Base-by-base conservation (phyloP, 1,140 invertebrate species). In the Diprion similis region DNA sequence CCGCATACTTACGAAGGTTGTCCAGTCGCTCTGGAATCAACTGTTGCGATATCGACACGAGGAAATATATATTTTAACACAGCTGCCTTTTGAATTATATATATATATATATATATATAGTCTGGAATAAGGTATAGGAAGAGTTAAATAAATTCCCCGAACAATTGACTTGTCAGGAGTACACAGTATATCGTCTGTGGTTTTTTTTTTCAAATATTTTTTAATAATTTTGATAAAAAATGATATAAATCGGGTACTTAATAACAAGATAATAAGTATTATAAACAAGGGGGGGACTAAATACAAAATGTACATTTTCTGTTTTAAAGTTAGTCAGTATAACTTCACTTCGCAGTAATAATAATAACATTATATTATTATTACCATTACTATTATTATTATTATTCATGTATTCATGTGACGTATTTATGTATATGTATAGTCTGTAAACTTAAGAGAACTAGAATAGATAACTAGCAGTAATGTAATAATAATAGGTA, bases 151-250 rank as follows among this genome's bases (percentile, higher is more conserved):
- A 37, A 37, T 37, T 37, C 24, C 24, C 24, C 24, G 24, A 37
- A 37, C 24, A 37, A 37, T 6, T 37, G 24, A 37, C 2, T 37
- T 37, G 24, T 37, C 24, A 37, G 24, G 24, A 37, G n/a, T 37
- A 37, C n/a, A 37, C 2, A 6, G 24, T 37, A 3, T 37, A 3
- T 37, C 2, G 24, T 37, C 24, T 37, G 24, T 37, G 24, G 24
- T 7, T 59, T 81, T 83, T 82, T 85, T 88, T 88, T 87, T 81
- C 86, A 87, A 86, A 85, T 83, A 86, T 87, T 88, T 87, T 88
- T 88, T 87, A 87, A 88, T 88, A 86, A 87, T 87, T 87, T 88
- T 82, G 84, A 87, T 88, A 88, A 87, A 87, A 88, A 88, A 87
- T 88, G 85, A 88, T 87, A 88, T 85, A 88, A 88, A 88, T 88